Evolutionary conservation across 2,113 vertebrate species (phyloP).

Genomic region (Ammodytes dubius): DNA sequence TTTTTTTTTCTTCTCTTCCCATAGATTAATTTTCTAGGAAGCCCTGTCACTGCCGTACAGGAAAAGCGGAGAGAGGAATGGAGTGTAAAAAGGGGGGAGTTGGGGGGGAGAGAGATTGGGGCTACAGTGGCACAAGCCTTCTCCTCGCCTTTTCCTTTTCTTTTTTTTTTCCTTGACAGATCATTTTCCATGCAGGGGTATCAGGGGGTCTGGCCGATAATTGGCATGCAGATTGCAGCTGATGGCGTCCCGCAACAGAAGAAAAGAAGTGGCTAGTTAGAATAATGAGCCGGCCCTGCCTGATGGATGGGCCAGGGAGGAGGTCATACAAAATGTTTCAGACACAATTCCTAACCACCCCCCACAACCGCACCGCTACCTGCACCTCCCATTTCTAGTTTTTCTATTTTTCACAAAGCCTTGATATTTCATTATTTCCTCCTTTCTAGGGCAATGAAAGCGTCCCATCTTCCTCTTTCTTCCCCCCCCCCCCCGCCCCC

Average conservation of each 20-base stretch:
- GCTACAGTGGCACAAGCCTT: constrained; percentile 83
- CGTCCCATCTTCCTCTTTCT: constrained; percentile 76
- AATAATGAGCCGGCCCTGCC: constrained; percentile 94
- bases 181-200: constrained; percentile 97
- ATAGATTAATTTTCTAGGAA: constrained; percentile 93
- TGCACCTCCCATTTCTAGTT: constrained; percentile 75
- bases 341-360: constrained; percentile 81
- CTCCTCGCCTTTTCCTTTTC: constrained; percentile 71
- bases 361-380: constrained; percentile 55
- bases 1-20: constrained; percentile 85
- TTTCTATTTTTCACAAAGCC: constrained; percentile 86
- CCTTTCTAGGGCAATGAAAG: constrained; percentile 71
- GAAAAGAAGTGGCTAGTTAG: constrained; percentile 94
- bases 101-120: constrained; percentile 80
- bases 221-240: constrained; percentile 99
- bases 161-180: constrained; percentile 91
- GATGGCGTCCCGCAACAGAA: constrained; percentile 93
- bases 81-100: constrained; percentile 71
- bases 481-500: constrained; percentile 51
- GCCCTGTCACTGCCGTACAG: constrained; percentile 83
- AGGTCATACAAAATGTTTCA: constrained; percentile 93
- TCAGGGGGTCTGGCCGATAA: constrained; percentile 99
- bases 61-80: constrained; percentile 76
- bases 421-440: constrained; percentile 87
- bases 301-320: constrained; percentile 97